Conservation (phyloP, 1,140 invertebrate species). For the Diprion similis region DNA sequence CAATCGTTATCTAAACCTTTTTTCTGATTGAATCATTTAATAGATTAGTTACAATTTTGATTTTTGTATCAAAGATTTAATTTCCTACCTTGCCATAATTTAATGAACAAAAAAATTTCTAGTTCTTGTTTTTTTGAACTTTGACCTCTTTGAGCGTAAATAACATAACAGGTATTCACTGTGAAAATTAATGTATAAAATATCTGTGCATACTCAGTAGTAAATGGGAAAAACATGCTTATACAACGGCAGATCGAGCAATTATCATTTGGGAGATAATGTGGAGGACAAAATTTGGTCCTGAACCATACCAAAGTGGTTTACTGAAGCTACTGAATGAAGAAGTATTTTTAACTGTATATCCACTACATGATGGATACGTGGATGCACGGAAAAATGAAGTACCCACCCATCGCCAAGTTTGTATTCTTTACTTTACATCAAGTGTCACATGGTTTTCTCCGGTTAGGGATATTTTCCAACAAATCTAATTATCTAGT, state of each 20-base stretch:
- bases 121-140: too few relatives aligned
- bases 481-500: too few relatives aligned
- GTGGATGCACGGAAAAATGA: slow-evolving; percentile 50
- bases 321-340: slow-evolving; percentile 66
- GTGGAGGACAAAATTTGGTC: slow-evolving; percentile 31
- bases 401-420: slow-evolving; percentile 38
- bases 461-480: too few relatives aligned
- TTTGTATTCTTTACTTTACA: slow-evolving; percentile 6
- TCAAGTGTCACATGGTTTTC: background rate
- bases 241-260: slow-evolving; percentile 36
- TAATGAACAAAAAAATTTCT: too few relatives aligned
- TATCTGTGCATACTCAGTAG: background rate
- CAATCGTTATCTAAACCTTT: background rate
- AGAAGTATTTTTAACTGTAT: slow-evolving; percentile 65
- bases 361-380: slow-evolving; percentile 69
- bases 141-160: too few relatives aligned
- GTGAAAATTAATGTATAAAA: too few relatives aligned
- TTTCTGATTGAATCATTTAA: too few relatives aligned
- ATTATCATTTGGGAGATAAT: slow-evolving; percentile 38
- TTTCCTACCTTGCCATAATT: too few relatives aligned
- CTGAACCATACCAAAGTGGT: slow-evolving; percentile 54
- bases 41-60: too few relatives aligned
- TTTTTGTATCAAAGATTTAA: too few relatives aligned
- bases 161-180: too few relatives aligned
- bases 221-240: slow-evolving; percentile 3